Conservation (phyloP, 2,113 vertebrate genomes). For the Anolis carolinensis region DNA sequence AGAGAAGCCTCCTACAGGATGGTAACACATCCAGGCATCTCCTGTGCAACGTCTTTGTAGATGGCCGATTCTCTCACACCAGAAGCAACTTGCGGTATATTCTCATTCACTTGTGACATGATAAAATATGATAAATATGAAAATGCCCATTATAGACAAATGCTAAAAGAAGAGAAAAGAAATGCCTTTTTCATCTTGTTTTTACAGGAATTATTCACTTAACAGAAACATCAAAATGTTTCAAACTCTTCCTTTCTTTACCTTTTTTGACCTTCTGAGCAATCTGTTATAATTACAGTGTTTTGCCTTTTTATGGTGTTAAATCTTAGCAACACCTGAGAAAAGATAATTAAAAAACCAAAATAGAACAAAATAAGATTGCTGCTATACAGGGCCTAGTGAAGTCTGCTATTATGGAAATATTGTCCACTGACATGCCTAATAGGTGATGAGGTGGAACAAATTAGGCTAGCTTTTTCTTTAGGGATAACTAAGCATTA, state of each 20-base stretch:
- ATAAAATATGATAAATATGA: conserved; percentile 2
- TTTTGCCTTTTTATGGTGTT: conserved; percentile 57
- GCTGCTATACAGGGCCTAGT: conserved; percentile 41
- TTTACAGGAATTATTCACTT: conserved; percentile 47
- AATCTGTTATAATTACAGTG: conserved; percentile 63
- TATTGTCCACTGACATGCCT: conserved; percentile 31
- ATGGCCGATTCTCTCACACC: no score
- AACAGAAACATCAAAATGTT: conserved; percentile 47
- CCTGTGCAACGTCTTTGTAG: no score
- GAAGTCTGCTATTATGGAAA: conserved; percentile 28
- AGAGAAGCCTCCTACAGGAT: no score
- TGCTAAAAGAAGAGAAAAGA: conserved; percentile 47
- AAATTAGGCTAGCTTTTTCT: conserved; percentile 16
- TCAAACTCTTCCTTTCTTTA: conserved; percentile 14
- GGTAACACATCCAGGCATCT: no score
- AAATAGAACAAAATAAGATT: conserved; percentile 42
- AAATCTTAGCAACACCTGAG: conserved; percentile 55
- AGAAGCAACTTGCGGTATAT: no score
- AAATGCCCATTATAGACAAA: conserved; percentile 41
- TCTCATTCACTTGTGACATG: no score
- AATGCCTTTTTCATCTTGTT: conserved; percentile 26
- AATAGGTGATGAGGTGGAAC: conserved; percentile 12
- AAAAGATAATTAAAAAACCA: conserved; percentile 70
- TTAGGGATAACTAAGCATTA: conserved; percentile 22
- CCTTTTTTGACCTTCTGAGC: conserved; percentile 39